Base-by-base conservation (phyloP, 1,140 invertebrate species). In the Ectropis grisescens region DNA sequence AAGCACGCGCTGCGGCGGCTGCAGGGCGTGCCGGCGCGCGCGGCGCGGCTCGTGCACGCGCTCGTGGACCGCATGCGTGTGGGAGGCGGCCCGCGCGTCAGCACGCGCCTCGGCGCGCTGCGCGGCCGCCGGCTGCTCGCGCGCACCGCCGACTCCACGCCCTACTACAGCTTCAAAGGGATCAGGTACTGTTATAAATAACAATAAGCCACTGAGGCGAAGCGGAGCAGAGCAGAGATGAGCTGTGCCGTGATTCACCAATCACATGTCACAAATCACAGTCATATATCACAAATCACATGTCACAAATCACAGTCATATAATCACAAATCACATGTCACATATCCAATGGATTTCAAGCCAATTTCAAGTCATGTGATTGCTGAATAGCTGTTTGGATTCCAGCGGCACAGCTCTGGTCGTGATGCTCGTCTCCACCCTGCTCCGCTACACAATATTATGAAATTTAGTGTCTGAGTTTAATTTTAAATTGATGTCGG, bases 91-190 rank as follows among this genome's bases (percentile, higher is more conserved):
- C 83, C 58, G 31, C 32, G 76, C 1, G 67, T 84, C 7, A 47
- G 52, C 23, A 85, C 84, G 1, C 56, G 66, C 8, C 37, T 81
- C 13, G 85, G 85, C n/a, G 70, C 81, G 23, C 53, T 86, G 24
- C 60, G 85, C 1, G 85, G 85, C 5, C 60, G 85, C 12, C 65
- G 78, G 14, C 78, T 85, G 5, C 58, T 82, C 10, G 82, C 84
- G 3, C 76, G 85, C 29, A 86, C 84, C 0, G 68, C 69, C 0
- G 68, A 76, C 11, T 64, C 80, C 22, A 82, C 70, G 1, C 75
- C 84, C 0, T 86, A 85, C 42, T 86, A 85, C 38, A 85, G 85
- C 34, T 86, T 86, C 53, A 85, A 85, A 53, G 85, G 85, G 1
- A 84, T 86, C 29, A 82, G 85, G 57, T 86, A 72, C n/a, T n/a